Evolutionary conservation across 2,888 invertebrate species (phyloP).

Genomic region (Aphidius colemani): DNA sequence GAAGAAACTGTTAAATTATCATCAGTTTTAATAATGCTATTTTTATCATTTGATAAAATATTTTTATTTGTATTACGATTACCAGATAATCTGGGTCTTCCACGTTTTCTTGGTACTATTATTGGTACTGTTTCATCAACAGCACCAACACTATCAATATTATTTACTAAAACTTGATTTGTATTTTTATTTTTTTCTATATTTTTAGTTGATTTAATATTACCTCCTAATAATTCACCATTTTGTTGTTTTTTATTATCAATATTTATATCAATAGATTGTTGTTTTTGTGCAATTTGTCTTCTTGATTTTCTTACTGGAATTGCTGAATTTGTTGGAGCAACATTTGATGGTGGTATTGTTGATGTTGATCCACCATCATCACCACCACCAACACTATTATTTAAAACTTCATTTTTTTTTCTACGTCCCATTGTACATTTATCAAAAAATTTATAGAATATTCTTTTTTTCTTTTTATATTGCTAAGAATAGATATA

Average conservation of each 20-base stretch:
- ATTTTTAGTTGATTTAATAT: too few species aligned
- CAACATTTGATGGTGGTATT: too few species aligned
- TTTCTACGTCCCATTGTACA: too few species aligned
- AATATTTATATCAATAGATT: constrained; percentile 9
- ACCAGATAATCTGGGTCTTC: constrained; percentile 26
- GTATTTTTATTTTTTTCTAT: too few species aligned
- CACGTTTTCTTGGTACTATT: constrained; percentile 28
- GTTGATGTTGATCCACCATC: too few species aligned
- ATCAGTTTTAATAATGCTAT: constrained; percentile 8
- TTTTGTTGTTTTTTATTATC: constrained; percentile 49
- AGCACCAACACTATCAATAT: constrained; percentile 38
- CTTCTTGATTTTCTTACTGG: constrained; percentile 55
- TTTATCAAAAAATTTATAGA: too few species aligned
- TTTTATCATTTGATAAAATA: not conserved
- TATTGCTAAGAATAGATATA: too few species aligned
- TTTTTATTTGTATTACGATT: constrained; percentile 6
- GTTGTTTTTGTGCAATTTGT: constrained; percentile 55
- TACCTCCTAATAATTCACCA: constrained; percentile 39
- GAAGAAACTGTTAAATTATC: constrained; percentile 30
- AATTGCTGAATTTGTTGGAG: constrained; percentile 21
- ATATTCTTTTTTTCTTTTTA: too few species aligned
- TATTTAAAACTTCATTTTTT: too few species aligned
- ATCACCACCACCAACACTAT: too few species aligned
- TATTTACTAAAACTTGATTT: constrained; percentile 24
- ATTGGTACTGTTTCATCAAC: constrained; percentile 28